Conservation (phyloP, 1,140 invertebrate genomes). For the Kradibia gibbosae region DNA sequence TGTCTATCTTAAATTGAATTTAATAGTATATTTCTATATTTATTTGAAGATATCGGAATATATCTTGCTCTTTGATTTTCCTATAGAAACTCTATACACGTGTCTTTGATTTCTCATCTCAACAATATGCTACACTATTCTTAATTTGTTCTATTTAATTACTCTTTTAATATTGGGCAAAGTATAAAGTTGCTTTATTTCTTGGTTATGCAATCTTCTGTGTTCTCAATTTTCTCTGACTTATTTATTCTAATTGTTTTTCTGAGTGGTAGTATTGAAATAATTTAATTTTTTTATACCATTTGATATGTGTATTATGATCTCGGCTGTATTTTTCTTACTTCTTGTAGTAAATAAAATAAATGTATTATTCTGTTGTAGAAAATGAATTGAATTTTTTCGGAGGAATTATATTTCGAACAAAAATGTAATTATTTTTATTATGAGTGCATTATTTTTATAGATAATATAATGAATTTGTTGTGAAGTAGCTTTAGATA, state of each 20-base stretch:
- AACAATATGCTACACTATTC: neutral
- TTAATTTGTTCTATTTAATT: neutral
- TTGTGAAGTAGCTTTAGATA: neutral
- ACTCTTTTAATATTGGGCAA: neutral
- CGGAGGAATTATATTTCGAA: neutral
- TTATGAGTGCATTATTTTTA: neutral
- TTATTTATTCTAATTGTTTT: neutral
- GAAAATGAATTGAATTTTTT: neutral
- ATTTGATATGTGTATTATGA: neutral
- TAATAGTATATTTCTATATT: neutral
- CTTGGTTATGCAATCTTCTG: neutral
- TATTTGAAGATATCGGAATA: neutral
- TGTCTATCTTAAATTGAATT: neutral
- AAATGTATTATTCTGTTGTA: too few relatives aligned
- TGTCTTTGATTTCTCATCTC: neutral
- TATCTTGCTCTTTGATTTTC: neutral
- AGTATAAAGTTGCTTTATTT: neutral
- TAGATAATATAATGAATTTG: neutral
- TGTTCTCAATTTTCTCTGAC: neutral
- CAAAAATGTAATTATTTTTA: neutral
- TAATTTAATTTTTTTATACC: neutral
- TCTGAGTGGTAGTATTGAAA: neutral
- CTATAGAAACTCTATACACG: neutral
- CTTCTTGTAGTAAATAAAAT: too few relatives aligned
- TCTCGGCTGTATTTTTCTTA: neutral